Conservation (phyloP, 2,888 invertebrate genomes). For the Syritta pipiens region DNA sequence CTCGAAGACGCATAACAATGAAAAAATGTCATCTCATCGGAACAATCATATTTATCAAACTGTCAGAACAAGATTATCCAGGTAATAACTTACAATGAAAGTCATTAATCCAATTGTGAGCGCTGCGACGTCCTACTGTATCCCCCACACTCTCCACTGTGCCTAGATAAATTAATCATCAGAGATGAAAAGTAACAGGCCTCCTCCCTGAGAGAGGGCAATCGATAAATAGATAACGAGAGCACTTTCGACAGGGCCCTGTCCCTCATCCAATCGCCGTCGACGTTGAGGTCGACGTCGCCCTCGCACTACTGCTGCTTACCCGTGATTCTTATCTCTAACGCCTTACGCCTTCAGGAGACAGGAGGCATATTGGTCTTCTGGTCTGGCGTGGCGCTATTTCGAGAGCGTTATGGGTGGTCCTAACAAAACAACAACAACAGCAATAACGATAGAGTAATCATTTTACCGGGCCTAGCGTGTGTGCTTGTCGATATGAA, state of each 20-base stretch:
- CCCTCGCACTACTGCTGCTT: not conserved
- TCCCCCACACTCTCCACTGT: slow-evolving; percentile 5
- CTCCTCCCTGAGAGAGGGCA: slow-evolving; percentile 13
- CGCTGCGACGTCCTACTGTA: slow-evolving; percentile 43
- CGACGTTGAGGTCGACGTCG: too few species aligned
- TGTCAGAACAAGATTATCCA: slow-evolving; percentile 68
- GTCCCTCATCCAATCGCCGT: too few species aligned
- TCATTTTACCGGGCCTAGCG: slow-evolving; percentile 22
- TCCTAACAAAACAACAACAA: slow-evolving; percentile 16
- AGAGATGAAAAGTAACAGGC: slow-evolving; percentile 29
- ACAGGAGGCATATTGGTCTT: slow-evolving; percentile 32
- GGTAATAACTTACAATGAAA: slow-evolving; percentile 69
- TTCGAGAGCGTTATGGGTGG: slow-evolving; percentile 38
- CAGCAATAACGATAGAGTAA: slow-evolving; percentile 43
- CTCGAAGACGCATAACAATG: slow-evolving; percentile 58
- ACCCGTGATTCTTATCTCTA: slow-evolving; percentile 43
- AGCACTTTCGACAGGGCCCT: slow-evolving; percentile 39
- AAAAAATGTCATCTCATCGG: slow-evolving; percentile 60
- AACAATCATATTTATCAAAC: slow-evolving; percentile 67
- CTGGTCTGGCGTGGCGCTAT: slow-evolving; percentile 35
- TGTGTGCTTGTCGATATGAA: slow-evolving; percentile 41
- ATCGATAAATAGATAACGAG: slow-evolving; percentile 63
- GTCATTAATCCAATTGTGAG: slow-evolving; percentile 68
- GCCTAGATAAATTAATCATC: slow-evolving; percentile 40
- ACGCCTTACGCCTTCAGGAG: slow-evolving; percentile 51